Percentiles rank a stretch among this genome's conserved stretches.
Evolutionary conservation across 1,140 invertebrate species (phyloP).

Genomic region (Zaprionus capensis): DNA sequence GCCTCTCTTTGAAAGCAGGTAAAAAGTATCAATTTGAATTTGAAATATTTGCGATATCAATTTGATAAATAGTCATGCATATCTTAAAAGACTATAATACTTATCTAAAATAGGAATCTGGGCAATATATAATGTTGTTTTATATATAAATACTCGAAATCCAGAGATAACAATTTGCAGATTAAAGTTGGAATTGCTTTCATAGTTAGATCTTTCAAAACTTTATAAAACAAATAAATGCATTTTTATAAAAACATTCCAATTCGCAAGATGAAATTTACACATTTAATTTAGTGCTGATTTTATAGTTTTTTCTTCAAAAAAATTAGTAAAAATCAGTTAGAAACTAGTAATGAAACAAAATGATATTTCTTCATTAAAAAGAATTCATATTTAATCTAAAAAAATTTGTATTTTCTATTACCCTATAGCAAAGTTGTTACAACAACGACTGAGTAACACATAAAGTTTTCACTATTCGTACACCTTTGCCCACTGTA

Average conservation of each 20-base stretch:
- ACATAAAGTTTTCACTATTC: not conserved
- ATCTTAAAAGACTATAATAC: not conserved
- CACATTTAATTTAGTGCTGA: no score
- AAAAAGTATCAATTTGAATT: not conserved
- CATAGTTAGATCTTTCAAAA: slow-evolving; percentile 4
- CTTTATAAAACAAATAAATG: not conserved
- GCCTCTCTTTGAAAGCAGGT: not conserved
- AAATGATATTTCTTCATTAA: no score
- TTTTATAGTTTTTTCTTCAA: no score
- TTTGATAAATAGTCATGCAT: not conserved
- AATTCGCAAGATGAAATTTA: no score
- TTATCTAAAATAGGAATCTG: not conserved
- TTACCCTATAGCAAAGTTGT: not conserved
- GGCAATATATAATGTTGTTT: not conserved
- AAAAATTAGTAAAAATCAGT: no score
- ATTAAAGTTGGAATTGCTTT: not conserved
- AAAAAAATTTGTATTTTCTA: no score
- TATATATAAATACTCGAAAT: not conserved
- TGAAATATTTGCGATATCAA: not conserved
- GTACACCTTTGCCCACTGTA: slow-evolving; percentile 33
- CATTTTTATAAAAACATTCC: no score
- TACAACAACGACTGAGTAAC: not conserved
- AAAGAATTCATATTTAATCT: no score
- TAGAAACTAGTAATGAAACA: no score
- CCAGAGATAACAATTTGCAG: no score